Evolutionary conservation across 2,888 invertebrate species (phyloP).

Genomic region (Alcis repandata): DNA sequence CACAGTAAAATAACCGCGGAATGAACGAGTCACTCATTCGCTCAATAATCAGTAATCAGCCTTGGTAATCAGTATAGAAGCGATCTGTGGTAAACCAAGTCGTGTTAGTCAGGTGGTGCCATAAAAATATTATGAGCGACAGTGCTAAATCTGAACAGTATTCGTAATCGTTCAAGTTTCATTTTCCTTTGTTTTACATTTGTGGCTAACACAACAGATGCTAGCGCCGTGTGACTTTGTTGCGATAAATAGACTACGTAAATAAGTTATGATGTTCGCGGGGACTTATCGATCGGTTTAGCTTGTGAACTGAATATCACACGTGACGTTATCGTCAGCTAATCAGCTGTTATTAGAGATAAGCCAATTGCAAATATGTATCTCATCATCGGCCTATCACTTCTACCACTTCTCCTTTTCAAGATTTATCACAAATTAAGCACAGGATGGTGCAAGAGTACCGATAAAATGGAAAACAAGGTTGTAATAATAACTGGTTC

Average conservation of each 20-base stretch:
- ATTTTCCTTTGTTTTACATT: not conserved
- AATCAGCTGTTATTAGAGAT: not conserved
- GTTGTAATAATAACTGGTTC: constrained; percentile 70
- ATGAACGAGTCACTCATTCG: not conserved
- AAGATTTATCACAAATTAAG: constrained; percentile 51
- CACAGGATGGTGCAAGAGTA: constrained; percentile 51
- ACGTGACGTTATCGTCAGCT: not conserved
- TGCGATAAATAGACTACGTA: not conserved
- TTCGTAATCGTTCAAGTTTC: not conserved
- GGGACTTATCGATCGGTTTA: constrained; percentile 4
- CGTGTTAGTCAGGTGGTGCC: not conserved
- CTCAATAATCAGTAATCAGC: no score
- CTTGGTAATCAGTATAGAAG: constrained; percentile 7
- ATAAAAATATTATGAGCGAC: no score
- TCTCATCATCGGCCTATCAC: constrained; percentile 34
- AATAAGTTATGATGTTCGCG: not conserved
- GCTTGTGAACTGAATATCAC: not conserved
- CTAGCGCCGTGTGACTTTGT: not conserved
- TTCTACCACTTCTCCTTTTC: constrained; percentile 39
- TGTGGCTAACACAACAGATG: not conserved
- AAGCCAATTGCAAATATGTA: constrained; percentile 35
- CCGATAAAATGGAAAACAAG: constrained; percentile 55
- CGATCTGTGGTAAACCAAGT: not conserved
- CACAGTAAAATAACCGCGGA: not conserved
- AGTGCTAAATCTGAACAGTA: not conserved